These are phyloP conservation scores for Zele albiditarsus DNA, from an alignment of 2,888 invertebrate genomes.

Conservation along the genomic window DNA sequence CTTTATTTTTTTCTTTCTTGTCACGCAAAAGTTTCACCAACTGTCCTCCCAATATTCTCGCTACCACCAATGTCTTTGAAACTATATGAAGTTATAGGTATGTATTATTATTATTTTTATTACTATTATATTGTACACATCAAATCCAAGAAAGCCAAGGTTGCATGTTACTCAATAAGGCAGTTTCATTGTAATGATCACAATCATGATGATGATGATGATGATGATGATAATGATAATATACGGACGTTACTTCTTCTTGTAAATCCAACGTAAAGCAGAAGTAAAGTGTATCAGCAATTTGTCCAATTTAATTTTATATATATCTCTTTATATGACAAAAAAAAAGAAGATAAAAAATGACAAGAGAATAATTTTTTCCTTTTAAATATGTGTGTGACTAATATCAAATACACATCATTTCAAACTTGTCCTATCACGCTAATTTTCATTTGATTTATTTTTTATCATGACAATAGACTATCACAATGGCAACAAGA, in stretches of 20 bases:
- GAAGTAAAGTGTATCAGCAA: background rate
- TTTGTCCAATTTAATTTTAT: background rate
- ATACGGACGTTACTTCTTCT: constrained; percentile 5
- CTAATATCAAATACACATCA: background rate
- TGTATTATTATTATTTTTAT: background rate
- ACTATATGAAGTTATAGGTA: background rate
- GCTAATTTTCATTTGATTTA: background rate
- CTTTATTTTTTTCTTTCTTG: constrained; percentile 30
- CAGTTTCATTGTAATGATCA: constrained; percentile 28
- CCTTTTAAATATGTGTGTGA: background rate
- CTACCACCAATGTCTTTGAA: background rate
- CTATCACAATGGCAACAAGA: background rate
- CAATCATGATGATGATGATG: constrained; percentile 6
- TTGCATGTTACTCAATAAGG: constrained; percentile 20
- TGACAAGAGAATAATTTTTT: background rate
- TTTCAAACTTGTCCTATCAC: background rate
- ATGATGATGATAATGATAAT: constrained; percentile 19
- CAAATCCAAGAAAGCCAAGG: background rate
- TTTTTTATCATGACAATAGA: background rate
- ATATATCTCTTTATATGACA: background rate
- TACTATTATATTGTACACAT: background rate
- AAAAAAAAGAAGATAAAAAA: background rate
- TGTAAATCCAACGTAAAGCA: background rate
- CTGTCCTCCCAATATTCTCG: constrained; percentile 14
- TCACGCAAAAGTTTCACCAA: constrained; percentile 30